Conservation (phyloP, 2,113 vertebrate genomes). For the Alosa alosa region DNA sequence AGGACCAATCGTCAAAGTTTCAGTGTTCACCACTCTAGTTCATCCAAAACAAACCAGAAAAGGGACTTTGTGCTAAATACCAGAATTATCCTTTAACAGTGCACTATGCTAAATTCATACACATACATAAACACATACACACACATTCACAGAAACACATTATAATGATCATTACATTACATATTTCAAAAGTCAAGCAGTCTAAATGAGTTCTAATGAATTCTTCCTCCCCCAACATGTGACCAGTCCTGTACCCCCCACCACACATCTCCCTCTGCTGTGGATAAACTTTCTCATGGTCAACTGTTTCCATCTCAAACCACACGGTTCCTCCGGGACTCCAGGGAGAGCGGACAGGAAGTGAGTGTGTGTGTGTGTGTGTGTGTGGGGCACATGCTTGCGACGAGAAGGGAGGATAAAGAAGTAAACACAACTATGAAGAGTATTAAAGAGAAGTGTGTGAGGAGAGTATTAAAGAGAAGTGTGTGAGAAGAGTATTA, state of each 20-base stretch:
- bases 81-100: no score
- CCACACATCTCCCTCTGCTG: constrained; percentile 16
- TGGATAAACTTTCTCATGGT: constrained; percentile 50
- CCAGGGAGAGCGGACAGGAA: constrained; percentile 4
- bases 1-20: no score
- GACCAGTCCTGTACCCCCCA: not conserved
- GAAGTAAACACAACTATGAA: not conserved
- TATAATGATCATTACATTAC: no score
- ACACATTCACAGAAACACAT: not conserved
- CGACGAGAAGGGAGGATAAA: not conserved
- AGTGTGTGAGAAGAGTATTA: not conserved
- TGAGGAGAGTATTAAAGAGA: no score
- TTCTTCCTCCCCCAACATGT: no score
- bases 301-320: constrained; percentile 32
- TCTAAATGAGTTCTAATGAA: no score
- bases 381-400: not conserved
- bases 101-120: no score
- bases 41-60: no score
- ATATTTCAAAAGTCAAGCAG: no score
- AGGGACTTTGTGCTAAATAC: no score
- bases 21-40: no score
- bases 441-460: no score
- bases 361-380: not conserved
- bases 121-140: not conserved
- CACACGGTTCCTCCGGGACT: constrained; percentile 40